These are phyloP conservation scores for Melanotaenia nigrans DNA, from an alignment of 2,797 vertebrate genomes.

Conservation along the genomic window DNA sequence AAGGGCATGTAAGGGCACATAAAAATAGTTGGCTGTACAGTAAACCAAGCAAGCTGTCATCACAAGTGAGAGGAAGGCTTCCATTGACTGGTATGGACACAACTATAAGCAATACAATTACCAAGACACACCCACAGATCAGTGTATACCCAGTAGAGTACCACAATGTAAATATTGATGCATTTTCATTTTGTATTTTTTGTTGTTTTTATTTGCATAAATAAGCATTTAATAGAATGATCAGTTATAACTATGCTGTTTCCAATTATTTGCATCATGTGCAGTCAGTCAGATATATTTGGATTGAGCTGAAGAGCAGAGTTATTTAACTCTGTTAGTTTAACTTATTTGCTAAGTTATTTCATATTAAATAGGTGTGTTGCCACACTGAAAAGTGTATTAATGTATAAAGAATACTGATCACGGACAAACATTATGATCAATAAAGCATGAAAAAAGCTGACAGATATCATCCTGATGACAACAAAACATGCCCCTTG, in stretches of 20 bases:
- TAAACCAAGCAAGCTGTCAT: constrained; percentile 71
- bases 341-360: background rate
- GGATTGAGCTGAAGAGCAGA: background rate
- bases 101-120: constrained; percentile 46
- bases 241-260: background rate
- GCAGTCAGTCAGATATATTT: constrained; percentile 10
- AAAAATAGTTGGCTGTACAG: constrained; percentile 66
- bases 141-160: background rate
- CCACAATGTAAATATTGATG: background rate
- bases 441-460: constrained; percentile 15
- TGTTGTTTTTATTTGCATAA: background rate
- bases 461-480: constrained; percentile 31
- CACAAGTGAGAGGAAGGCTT: constrained; percentile 48
- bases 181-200: background rate
- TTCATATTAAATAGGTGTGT: background rate
- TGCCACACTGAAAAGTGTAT: background rate
- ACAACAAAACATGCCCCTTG: constrained; percentile 11
- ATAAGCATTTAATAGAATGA: background rate
- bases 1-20: constrained; percentile 62
- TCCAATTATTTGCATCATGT: constrained; percentile 1
- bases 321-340: no score
- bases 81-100: constrained; percentile 54
- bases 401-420: background rate
- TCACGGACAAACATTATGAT: constrained; percentile 35
- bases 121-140: constrained; percentile 27